Evolutionary conservation across 2,113 vertebrate genomes (phyloP).

Genomic region (Hyla sarda): DNA sequence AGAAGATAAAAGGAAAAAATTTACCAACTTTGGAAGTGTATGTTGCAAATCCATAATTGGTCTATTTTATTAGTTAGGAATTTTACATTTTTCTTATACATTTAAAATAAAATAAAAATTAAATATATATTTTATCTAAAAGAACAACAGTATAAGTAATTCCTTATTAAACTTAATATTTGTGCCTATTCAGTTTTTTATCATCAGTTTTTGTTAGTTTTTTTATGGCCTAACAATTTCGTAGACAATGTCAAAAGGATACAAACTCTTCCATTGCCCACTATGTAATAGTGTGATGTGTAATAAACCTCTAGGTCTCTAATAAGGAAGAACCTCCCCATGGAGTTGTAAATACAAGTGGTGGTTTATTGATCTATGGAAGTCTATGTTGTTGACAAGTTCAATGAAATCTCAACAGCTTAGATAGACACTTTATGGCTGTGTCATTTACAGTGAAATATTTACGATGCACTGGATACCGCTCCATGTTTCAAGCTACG

Average conservation of each 20-base stretch:
- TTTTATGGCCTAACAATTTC: neutral
- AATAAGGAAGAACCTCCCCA: neutral
- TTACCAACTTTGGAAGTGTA: too few species aligned
- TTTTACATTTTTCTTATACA: too few species aligned
- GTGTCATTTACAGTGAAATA: neutral
- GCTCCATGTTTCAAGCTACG: neutral
- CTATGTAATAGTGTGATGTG: neutral
- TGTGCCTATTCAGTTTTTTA: too few species aligned
- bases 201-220: neutral
- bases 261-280: neutral
- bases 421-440: conserved; percentile 17
- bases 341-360: conserved; percentile 3
- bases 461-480: neutral
- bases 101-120: too few species aligned
- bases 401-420: conserved; percentile 3
- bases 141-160: too few species aligned
- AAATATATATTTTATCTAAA: too few species aligned
- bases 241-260: neutral
- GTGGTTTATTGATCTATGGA: conserved; percentile 27
- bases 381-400: conserved; percentile 20
- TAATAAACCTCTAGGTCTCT: neutral
- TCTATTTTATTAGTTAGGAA: neutral
- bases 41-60: neutral
- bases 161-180: too few species aligned
- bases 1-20: too few species aligned